phyloP scores from a whole-genome alignment of 2,113 vertebrate genomes.

The Mastomys natalensis region DNA sequence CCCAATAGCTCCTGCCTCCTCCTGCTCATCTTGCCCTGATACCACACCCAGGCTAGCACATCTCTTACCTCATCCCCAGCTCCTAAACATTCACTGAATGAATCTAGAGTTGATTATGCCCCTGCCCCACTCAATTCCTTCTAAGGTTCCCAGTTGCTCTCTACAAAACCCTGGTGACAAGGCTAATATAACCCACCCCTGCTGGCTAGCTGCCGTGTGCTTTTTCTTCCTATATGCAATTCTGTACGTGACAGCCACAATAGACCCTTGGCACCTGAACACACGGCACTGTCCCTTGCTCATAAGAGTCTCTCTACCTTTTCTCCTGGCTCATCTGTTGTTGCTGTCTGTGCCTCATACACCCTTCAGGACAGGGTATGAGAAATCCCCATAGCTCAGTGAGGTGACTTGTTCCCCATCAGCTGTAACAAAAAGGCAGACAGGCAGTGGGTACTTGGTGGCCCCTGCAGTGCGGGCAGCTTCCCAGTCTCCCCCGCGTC shows the following conservation, averaged over 20 bases:
- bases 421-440: background rate
- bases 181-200: background rate
- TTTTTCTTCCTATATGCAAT: background rate
- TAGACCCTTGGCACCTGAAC: background rate
- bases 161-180: background rate
- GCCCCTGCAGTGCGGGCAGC: background rate
- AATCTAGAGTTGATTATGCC: background rate
- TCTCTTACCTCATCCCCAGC: background rate
- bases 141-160: background rate
- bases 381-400: background rate
- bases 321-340: background rate
- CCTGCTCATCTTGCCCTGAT: background rate
- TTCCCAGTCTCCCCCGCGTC: too few species aligned
- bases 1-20: background rate
- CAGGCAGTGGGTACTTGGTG: background rate
- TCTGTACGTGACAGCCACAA: background rate
- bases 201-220: background rate
- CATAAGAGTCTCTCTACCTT: background rate
- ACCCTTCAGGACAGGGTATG: background rate
- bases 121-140: background rate
- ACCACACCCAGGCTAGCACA: background rate
- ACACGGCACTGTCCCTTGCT: background rate
- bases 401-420: background rate
- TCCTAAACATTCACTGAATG: background rate
- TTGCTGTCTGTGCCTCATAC: background rate